Conservation (phyloP, 2,113 vertebrate species). For the Oophaga pumilio region DNA sequence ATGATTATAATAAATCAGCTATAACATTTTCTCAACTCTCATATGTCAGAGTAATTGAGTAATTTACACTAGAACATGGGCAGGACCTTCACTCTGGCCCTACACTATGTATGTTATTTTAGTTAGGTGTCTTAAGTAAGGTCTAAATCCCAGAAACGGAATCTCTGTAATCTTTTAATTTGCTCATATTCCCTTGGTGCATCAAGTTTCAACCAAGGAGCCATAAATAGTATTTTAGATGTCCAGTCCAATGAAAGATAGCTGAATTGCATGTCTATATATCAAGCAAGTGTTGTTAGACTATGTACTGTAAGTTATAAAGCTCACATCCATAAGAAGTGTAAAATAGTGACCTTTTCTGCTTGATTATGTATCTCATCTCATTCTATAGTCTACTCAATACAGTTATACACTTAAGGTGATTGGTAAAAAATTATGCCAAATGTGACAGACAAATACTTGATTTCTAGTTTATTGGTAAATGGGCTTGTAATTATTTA, state of each 20-base stretch:
- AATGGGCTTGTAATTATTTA: neutral
- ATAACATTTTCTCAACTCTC: neutral
- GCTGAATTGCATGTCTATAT: neutral
- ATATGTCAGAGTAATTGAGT: neutral
- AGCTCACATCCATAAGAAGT: neutral
- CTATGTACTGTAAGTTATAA: neutral
- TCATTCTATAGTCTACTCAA: neutral
- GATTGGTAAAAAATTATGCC: no score
- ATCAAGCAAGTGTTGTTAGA: neutral
- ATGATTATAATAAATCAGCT: conserved; percentile 26
- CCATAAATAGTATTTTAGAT: conserved; percentile 2
- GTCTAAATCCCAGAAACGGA: conserved; percentile 25
- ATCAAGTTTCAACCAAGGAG: conserved; percentile 29
- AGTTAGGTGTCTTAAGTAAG: conserved; percentile 10
- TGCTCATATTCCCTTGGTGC: conserved; percentile 20
- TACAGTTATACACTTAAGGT: no score
- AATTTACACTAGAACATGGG: neutral
- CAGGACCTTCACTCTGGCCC: neutral
- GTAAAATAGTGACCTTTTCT: neutral
- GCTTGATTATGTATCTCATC: neutral
- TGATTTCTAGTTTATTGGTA: neutral
- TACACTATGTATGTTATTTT: conserved; percentile 19
- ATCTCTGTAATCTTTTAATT: conserved; percentile 40
- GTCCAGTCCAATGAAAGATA: conserved; percentile 8
- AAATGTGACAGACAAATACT: no score